A percentile compares a stretch with the other conserved stretches of the same genome.
phyloP scores from a whole-genome alignment of 2,113 vertebrate species.

The Macrotus californicus region DNA sequence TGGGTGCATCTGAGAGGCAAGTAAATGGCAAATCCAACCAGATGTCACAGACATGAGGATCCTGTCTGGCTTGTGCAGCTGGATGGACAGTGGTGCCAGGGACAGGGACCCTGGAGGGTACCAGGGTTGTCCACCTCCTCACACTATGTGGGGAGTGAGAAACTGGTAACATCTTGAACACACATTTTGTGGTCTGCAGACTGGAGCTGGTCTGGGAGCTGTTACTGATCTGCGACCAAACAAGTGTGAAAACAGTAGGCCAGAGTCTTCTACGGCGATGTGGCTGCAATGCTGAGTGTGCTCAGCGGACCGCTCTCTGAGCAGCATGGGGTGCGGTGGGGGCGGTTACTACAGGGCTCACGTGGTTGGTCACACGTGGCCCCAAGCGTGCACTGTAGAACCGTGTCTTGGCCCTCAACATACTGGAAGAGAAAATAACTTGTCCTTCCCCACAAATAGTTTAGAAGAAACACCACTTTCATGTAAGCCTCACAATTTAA shows the following conservation, averaged over 20 bases:
- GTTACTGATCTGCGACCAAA: not conserved
- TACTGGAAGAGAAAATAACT: not conserved
- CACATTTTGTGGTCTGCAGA: not conserved
- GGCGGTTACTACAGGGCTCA: too few relatives aligned
- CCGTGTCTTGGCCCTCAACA: rapidly evolving
- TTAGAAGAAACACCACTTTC: not conserved
- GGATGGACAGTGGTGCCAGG: not conserved
- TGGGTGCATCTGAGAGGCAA: not conserved
- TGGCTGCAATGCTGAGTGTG: too few relatives aligned
- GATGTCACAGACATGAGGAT: not conserved
- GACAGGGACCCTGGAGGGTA: not conserved
- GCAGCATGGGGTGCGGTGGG: not conserved
- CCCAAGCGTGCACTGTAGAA: not conserved
- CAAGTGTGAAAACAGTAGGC: not conserved
- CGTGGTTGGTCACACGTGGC: rapidly evolving
- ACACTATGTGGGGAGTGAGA: rapidly evolving
- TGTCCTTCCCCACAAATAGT: not conserved
- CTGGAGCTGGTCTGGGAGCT: not conserved
- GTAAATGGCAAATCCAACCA: not conserved
- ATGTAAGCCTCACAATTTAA: not conserved
- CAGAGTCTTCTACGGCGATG: not conserved
- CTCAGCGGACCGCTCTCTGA: not conserved
- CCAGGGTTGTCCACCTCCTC: not conserved
- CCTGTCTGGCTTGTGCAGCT: too few relatives aligned
- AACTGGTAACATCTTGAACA: not conserved